phyloP scores from a whole-genome alignment of 2,113 vertebrate genomes.

The Plestiodon gilberti region DNA sequence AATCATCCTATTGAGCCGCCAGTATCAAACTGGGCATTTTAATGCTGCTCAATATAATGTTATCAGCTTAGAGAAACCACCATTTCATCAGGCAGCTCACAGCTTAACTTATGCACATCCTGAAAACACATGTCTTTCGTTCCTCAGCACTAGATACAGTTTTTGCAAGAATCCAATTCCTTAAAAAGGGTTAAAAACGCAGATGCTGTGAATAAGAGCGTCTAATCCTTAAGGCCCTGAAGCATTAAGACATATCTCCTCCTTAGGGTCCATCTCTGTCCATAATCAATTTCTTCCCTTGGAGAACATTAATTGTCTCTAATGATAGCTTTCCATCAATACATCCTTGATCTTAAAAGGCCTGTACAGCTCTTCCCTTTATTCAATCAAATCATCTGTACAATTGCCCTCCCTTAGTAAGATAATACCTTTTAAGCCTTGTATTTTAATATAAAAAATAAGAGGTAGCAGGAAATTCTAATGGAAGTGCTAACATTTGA shows the following conservation, averaged over 20 bases:
- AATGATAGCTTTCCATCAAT: slow-evolving; percentile 97
- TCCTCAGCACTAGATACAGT: slow-evolving; percentile 2
- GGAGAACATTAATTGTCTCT: slow-evolving; percentile 93
- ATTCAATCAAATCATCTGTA: slow-evolving; percentile 94
- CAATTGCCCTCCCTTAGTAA: slow-evolving; percentile 89
- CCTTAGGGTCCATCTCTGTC: slow-evolving; percentile 87
- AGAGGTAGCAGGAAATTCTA: slow-evolving; percentile 88
- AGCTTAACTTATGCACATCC: background rate
- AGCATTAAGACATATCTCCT: slow-evolving; percentile 84
- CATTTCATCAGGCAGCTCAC: background rate
- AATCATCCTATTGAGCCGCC: background rate
- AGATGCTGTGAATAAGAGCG: slow-evolving; percentile 79
- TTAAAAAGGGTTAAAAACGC: slow-evolving; percentile 79
- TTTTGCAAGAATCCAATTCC: slow-evolving; percentile 46
- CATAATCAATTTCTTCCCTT: slow-evolving; percentile 92
- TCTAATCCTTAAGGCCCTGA: slow-evolving; percentile 82
- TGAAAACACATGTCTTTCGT: background rate
- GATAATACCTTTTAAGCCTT: slow-evolving; percentile 92
- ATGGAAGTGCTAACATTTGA: slow-evolving; percentile 86
- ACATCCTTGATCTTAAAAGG: slow-evolving; percentile 92
- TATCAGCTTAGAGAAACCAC: slow-evolving; percentile 2
- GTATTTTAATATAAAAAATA: slow-evolving; percentile 96
- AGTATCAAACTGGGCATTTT: background rate
- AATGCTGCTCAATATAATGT: background rate
- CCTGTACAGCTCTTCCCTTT: slow-evolving; percentile 84